Evolutionary conservation across 1,140 invertebrate genomes (phyloP).

Genomic region (Theocolax elegans): DNA sequence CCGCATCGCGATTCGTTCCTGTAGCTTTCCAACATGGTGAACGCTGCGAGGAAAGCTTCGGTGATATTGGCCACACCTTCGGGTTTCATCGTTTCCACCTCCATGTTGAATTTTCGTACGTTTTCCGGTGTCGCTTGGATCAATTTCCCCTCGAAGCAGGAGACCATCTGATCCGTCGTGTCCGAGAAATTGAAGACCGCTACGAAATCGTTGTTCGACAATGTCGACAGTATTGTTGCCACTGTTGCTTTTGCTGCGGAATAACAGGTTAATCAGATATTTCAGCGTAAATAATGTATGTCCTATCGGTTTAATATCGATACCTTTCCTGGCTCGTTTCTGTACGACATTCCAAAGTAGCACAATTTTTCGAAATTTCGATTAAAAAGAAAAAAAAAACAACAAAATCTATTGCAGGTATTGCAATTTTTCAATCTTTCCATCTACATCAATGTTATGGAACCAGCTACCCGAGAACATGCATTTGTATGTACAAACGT

Average conservation of each 20-base stretch:
- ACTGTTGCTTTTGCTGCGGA: conserved; percentile 81
- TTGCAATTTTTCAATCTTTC: too few species aligned
- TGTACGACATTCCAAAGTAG: too few species aligned
- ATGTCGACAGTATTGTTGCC: conserved; percentile 88
- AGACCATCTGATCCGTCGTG: conserved; percentile 74
- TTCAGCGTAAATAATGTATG: too few species aligned
- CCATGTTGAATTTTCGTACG: conserved; percentile 79
- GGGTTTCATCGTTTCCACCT: conserved; percentile 76
- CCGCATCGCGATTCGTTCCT: conserved; percentile 70
- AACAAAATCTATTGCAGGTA: too few species aligned
- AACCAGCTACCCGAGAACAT: too few species aligned
- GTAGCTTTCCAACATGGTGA: conserved; percentile 82
- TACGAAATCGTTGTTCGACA: conserved; percentile 98
- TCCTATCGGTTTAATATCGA: too few species aligned
- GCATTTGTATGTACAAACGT: too few species aligned
- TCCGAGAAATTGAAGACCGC: conserved; percentile 87
- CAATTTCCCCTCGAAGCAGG: conserved; percentile 84
- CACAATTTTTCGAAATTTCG: too few species aligned
- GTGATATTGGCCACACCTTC: conserved; percentile 89
- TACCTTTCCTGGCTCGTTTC: too few species aligned
- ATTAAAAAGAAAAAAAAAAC: too few species aligned
- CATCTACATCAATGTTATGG: too few species aligned
- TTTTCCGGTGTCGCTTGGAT: conserved; percentile 95
- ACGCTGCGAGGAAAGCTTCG: conserved; percentile 85
- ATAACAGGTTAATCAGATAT: too few species aligned